Evolutionary conservation across 2,888 invertebrate genomes (phyloP), one percentile per base, ranked within the genome.

Genomic region (Stenolophus ochropezus): DNA sequence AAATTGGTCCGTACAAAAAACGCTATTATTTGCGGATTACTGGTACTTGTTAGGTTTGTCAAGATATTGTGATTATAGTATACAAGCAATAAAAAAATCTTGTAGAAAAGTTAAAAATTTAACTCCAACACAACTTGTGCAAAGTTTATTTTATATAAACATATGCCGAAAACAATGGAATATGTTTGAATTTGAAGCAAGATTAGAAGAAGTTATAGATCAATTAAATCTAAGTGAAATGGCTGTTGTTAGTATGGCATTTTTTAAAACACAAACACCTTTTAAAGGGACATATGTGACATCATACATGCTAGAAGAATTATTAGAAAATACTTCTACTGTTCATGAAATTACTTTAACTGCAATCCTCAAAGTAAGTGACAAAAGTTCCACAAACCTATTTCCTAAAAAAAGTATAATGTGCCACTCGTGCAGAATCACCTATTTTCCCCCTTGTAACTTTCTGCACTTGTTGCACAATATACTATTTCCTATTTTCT

Each of bases 201-300:
- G 90, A 53, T 85, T 94, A 78, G 88, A 90, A 27, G 86, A 90
- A 2, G 88, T 89, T 78, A 89, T 94, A n/a, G 85, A 91, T 4
- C 86, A 91, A 21, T 91, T 95, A 86, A 90, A 89, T 20, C 84
- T 93, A 4, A 92, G 93, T 84, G 95, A 96, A 86, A 87, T 96
- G 82, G 94, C 93, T 8, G 91, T 96, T 11, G 91, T 94, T 84
- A 91, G 93, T 2, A 93, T 95, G 92, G 95, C 94, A 0, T 95
- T 94, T 87, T 96, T 96, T 85, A 96, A 96, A 89, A 93, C 93
- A 14, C 91, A 93, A 89, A 93, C 93, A 0, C 91, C 90, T 14
- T 90, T 96, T 71, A 91, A 91, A 83, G 85, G 89, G 1, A 89
- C 89, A 75, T 90, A 94, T 0, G 91, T 94, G 42, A 69, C 87